phyloP scores from a whole-genome alignment of 2,888 invertebrate species.

The Entomobrya proxima region DNA sequence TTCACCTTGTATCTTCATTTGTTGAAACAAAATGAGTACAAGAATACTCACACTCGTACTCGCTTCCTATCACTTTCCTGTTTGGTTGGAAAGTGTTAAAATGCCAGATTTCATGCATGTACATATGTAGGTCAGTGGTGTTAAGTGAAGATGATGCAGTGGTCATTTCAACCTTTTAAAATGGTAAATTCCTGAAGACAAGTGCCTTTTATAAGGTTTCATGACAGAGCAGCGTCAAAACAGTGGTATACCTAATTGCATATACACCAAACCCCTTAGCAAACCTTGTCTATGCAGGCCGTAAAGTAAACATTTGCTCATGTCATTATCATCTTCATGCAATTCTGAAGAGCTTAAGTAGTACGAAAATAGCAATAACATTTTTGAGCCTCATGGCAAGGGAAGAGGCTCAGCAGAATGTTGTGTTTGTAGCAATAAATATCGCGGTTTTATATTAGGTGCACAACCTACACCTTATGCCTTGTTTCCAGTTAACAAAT shows the following conservation, averaged over 20 bases:
- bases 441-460: constrained; percentile 17
- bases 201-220: constrained; percentile 19
- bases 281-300: not conserved
- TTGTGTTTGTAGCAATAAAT: constrained; percentile 21
- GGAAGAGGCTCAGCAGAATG: not conserved
- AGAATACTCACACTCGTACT: constrained; percentile 4
- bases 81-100: constrained; percentile 49
- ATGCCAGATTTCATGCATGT: constrained; percentile 29
- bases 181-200: constrained; percentile 25
- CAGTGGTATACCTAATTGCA: not conserved
- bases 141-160: not conserved
- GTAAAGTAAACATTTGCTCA: not conserved
- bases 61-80: not conserved
- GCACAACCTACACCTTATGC: not conserved
- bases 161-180: constrained; percentile 14
- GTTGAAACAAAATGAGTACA: not conserved
- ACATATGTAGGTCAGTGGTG: constrained; percentile 29
- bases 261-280: not conserved
- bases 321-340: not conserved
- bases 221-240: not conserved
- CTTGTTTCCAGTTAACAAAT: constrained; percentile 49
- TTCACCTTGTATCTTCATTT: not conserved
- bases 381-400: not conserved
- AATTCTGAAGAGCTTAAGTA: not conserved
- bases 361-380: not conserved